Evolutionary conservation across 1,140 invertebrate species (phyloP).

Genomic region (Lepidurus packardi): DNA sequence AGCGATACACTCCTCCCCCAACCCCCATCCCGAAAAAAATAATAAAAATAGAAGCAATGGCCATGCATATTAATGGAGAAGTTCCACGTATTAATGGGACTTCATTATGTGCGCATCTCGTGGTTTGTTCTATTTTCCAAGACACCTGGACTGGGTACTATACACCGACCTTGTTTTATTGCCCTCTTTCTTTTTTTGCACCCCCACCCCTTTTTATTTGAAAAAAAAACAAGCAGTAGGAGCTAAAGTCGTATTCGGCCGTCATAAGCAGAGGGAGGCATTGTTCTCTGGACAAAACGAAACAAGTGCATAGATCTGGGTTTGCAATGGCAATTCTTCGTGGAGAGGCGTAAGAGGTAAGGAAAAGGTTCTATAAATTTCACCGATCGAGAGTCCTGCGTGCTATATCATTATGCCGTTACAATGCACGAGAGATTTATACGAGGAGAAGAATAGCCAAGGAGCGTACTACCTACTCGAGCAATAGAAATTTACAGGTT

Average conservation of each 20-base stretch:
- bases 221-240: neutral
- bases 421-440: neutral
- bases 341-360: neutral
- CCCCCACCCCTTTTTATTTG: neutral
- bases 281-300: neutral
- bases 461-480: neutral
- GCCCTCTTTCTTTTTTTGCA: neutral
- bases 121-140: neutral
- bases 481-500: neutral
- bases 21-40: no score
- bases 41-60: neutral
- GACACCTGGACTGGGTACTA: neutral
- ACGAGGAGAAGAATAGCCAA: neutral
- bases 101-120: neutral
- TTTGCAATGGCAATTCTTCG: neutral
- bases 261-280: slow-evolving; percentile 4
- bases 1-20: neutral
- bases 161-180: neutral
- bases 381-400: neutral
- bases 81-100: neutral
- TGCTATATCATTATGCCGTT: neutral
- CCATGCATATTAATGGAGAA: slow-evolving; percentile 3
- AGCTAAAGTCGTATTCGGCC: neutral
- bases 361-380: slow-evolving; percentile 1
- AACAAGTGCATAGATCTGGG: neutral